Percentiles rank a stretch among this genome's conserved stretches.
Conservation (phyloP, 2,113 vertebrate genomes). For the Anoura caudifer region DNA sequence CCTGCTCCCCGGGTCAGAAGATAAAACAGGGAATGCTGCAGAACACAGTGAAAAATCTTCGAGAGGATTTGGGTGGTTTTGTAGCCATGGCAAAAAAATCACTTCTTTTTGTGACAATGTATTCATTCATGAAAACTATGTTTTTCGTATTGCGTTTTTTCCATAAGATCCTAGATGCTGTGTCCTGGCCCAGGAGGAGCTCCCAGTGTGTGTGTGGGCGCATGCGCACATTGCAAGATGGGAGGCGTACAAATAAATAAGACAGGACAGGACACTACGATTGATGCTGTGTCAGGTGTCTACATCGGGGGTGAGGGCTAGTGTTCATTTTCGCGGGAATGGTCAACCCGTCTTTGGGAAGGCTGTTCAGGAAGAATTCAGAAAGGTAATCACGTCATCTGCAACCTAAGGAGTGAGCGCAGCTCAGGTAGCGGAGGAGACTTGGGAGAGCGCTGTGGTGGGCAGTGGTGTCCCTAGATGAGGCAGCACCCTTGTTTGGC, state of each 20-base stretch:
- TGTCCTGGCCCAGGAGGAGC: background rate
- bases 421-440: background rate
- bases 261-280: background rate
- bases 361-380: background rate
- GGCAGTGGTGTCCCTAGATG: too few relatives aligned
- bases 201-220: background rate
- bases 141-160: background rate
- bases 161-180: background rate
- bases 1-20: background rate
- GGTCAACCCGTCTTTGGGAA: background rate
- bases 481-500: background rate
- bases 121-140: background rate
- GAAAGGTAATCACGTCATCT: background rate
- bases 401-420: background rate
- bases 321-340: background rate
- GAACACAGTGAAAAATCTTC: background rate
- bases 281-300: background rate
- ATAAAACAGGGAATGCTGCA: background rate
- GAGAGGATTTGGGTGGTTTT: background rate
- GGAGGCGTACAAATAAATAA: background rate
- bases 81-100: background rate
- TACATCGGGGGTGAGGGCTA: background rate
- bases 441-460: background rate
- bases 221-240: background rate
- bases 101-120: background rate